These are phyloP conservation scores for Geodia barretti DNA, from an alignment of 37 sponge, comb jelly and placozoan species.

Conservation along the genomic window DNA sequence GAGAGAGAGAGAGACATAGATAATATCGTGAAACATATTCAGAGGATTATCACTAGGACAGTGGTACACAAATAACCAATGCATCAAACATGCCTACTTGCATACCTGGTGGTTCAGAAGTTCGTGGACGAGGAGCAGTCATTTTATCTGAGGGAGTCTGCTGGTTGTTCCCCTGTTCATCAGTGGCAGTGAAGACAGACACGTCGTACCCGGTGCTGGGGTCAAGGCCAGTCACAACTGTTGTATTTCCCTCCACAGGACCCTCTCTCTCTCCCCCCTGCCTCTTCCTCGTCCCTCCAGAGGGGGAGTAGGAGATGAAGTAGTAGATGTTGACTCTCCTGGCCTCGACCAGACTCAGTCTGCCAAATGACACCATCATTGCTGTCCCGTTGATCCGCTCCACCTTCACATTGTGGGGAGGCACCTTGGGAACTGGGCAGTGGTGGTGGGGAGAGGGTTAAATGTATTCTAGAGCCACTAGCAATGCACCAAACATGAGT, in stretches of 20 bases:
- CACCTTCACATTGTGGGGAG: slow-evolving; percentile 16
- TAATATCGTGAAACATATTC: neutral
- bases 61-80: neutral
- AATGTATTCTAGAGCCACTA: too few species aligned
- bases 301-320: neutral
- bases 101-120: neutral
- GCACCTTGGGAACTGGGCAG: slow-evolving; percentile 1
- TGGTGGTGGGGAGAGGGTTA: neutral
- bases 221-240: slow-evolving; percentile 3
- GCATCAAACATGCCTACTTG: neutral
- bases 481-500: too few species aligned
- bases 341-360: slow-evolving; percentile 33
- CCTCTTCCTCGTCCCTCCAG: slow-evolving; percentile 4
- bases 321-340: slow-evolving; percentile 20
- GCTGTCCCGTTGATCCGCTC: neutral
- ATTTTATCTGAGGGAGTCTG: too few species aligned
- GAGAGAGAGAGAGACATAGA: neutral
- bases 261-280: neutral
- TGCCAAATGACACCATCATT: slow-evolving; percentile 24
- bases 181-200: neutral
- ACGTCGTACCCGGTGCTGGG: slow-evolving; percentile 18
- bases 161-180: neutral
- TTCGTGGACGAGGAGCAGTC: neutral
- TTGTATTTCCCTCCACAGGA: neutral
- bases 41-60: neutral